Conservation (phyloP, 2,888 invertebrate genomes). For the Lottia gigantea region DNA sequence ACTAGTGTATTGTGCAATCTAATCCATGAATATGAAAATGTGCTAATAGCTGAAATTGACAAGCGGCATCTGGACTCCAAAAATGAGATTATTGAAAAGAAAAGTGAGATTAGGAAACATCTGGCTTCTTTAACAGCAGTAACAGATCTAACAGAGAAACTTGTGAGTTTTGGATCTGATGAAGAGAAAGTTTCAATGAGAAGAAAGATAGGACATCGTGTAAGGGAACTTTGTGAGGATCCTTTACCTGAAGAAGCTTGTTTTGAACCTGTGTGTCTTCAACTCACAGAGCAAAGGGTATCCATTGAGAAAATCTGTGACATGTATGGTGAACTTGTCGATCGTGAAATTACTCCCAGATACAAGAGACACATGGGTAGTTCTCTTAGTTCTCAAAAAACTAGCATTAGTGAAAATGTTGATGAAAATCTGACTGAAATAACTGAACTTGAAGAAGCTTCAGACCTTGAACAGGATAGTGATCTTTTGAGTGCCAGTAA, state of each 20-base stretch:
- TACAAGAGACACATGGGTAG: neutral
- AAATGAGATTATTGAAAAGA: conserved; percentile 39
- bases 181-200: conserved; percentile 59
- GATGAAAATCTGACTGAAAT: conserved; percentile 41
- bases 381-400: conserved; percentile 28
- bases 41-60: conserved; percentile 50
- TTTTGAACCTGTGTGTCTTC: conserved; percentile 29
- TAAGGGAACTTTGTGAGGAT: conserved; percentile 54
- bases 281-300: conserved; percentile 45
- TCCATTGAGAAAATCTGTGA: conserved; percentile 54
- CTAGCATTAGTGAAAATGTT: conserved; percentile 33
- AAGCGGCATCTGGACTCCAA: conserved; percentile 42
- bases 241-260: conserved; percentile 38
- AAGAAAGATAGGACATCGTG: conserved; percentile 51
- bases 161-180: conserved; percentile 52
- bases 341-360: conserved; percentile 14
- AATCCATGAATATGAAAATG: conserved; percentile 51
- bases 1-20: conserved; percentile 47
- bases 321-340: conserved; percentile 51
- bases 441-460: conserved; percentile 31
- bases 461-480: conserved; percentile 32
- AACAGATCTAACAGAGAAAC: conserved; percentile 54
- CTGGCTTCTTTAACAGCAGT: conserved; percentile 52
- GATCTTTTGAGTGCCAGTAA: conserved; percentile 52
- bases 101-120: conserved; percentile 44